phyloP scores from a whole-genome alignment of 2,888 invertebrate species.

The Temnothorax unifasciatus region DNA sequence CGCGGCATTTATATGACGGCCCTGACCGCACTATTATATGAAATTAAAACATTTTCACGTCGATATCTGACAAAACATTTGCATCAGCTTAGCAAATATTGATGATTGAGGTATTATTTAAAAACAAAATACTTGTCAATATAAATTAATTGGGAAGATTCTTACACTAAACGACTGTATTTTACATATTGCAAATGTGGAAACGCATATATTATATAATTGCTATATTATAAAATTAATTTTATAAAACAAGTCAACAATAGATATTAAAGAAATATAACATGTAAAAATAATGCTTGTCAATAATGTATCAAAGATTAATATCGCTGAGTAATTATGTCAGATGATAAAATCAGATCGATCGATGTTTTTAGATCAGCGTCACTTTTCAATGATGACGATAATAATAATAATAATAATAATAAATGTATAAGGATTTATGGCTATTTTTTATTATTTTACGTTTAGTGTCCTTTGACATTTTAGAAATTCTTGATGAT shows the following conservation, averaged over 20 bases:
- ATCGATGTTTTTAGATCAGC: background rate
- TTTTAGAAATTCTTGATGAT: background rate
- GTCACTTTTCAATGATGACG: background rate
- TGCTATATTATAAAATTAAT: background rate
- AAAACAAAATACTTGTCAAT: background rate
- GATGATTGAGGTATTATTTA: background rate
- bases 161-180: background rate
- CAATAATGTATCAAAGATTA: background rate
- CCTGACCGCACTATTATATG: background rate
- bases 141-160: background rate
- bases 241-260: background rate
- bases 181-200: background rate
- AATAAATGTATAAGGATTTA: background rate
- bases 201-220: background rate
- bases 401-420: background rate
- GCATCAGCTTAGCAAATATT: conserved; percentile 6
- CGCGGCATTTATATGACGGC: background rate
- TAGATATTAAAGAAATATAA: background rate
- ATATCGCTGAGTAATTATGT: background rate
- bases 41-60: conserved; percentile 15
- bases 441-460: background rate
- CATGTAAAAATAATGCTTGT: background rate
- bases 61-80: background rate
- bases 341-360: background rate
- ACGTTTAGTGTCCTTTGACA: background rate